Conservation (phyloP, 2,113 vertebrate species). For the Hemicordylus capensis region DNA sequence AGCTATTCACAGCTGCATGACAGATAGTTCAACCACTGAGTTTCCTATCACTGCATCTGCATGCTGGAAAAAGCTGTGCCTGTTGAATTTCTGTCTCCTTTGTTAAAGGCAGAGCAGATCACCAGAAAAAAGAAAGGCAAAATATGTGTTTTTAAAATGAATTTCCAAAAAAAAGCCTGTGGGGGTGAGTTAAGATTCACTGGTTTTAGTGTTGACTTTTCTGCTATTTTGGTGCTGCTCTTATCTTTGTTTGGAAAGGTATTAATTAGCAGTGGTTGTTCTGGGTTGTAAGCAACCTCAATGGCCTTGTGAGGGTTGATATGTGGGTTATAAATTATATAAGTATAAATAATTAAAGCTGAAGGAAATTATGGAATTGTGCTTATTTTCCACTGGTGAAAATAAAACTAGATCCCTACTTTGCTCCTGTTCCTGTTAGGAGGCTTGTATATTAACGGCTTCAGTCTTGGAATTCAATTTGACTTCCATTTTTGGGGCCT, state of each 20-base stretch:
- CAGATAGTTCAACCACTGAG: too few relatives aligned
- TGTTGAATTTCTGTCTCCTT: too few relatives aligned
- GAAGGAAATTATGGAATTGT: neutral
- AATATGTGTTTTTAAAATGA: too few relatives aligned
- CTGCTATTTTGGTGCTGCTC: neutral
- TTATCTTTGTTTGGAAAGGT: neutral
- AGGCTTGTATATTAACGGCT: neutral
- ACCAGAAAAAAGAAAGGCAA: too few relatives aligned
- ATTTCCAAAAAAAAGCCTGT: too few relatives aligned
- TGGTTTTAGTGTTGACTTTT: neutral
- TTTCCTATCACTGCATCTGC: too few relatives aligned
- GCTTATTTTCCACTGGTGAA: neutral
- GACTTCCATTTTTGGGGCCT: neutral
- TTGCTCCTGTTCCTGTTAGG: neutral
- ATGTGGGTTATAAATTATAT: neutral
- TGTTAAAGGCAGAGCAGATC: too few relatives aligned
- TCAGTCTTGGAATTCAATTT: conserved; percentile 3
- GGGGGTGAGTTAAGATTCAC: neutral
- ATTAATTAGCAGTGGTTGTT: neutral
- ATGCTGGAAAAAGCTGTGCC: too few relatives aligned
- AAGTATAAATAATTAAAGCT: neutral
- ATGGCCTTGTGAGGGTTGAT: neutral
- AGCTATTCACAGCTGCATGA: too few relatives aligned
- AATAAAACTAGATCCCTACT: neutral
- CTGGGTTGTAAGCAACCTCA: neutral